Evolutionary conservation across 2,113 vertebrate species (phyloP), one percentile per base, ranked within the genome.

Genomic region (crab-eating macaque (Macaca fascicularis)): DNA sequence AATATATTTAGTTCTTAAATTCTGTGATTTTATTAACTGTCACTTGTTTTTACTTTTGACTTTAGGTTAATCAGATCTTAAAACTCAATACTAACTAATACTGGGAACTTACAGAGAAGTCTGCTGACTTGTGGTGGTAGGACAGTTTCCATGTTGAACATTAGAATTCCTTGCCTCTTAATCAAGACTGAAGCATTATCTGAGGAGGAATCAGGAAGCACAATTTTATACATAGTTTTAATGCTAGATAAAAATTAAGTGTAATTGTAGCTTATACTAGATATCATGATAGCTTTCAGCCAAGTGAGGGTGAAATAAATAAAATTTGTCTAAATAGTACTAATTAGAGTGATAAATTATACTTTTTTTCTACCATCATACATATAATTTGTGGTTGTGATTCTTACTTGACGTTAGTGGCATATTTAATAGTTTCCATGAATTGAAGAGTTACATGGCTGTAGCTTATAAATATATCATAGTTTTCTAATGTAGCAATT

Each of bases 321-420:
- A 78, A 48, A 78, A 48, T 94, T 94, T 96, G 82, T 96, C 93
- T 95, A 91, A 95, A 79, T 86, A 93, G 61, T 87, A 76, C 94
- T 95, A 55, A 74, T 93, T 92, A 61, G 14, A 84, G 74, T 43
- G 80, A 93, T 92, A 84, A 96, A 85, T 82, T 88, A 43, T 32
- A 67, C 57, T 96, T 95, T 64, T 95, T 69, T 83, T 89, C 67
- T 78, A 84, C 80, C 25, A 78, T 74, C 48, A 27, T 80, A 61
- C 48, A 72, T 4, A 3, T 86, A 92, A 59, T 20, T 92, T 75
- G 38, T 57, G 45, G 30, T 43, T 89, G 48, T 91, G 95, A 50
- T 50, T 90, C 30, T 75, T 69, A 82, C 5, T 82, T 88, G 57
- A 87, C 45, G 82, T 90, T 9, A 91, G 55, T 59, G 48, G 11